Percentiles rank a stretch among this genome's conserved stretches.
These are phyloP conservation scores for Silvanus unidentatus DNA, from an alignment of 2,888 invertebrate species.

Conservation along the genomic window DNA sequence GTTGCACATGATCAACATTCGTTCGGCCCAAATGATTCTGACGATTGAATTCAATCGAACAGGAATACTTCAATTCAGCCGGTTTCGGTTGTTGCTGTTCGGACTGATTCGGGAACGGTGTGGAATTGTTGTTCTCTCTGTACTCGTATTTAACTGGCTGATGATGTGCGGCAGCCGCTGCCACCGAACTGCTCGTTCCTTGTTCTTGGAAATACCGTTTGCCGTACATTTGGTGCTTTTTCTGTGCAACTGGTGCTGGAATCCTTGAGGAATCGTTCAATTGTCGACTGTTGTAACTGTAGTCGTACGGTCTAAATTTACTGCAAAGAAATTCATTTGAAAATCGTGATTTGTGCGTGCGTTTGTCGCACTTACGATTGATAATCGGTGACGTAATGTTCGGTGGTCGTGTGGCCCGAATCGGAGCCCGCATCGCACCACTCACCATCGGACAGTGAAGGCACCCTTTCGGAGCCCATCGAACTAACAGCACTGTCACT, in stretches of 20 bases:
- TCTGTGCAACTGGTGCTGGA: slow-evolving; percentile 69
- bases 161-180: slow-evolving; percentile 27
- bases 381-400: slow-evolving; percentile 69
- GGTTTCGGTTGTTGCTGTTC: slow-evolving; percentile 48
- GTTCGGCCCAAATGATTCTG: slow-evolving; percentile 39
- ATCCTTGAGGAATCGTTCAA: slow-evolving; percentile 47
- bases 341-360: neutral
- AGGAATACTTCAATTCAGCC: slow-evolving; percentile 63
- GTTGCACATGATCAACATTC: slow-evolving; percentile 59
- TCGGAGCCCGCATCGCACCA: slow-evolving; percentile 87
- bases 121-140: slow-evolving; percentile 40
- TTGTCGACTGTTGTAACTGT: slow-evolving; percentile 57
- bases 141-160: slow-evolving; percentile 56
- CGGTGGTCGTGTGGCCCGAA: slow-evolving; percentile 61
- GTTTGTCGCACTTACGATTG: slow-evolving; percentile 49
- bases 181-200: slow-evolving; percentile 16
- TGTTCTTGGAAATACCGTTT: slow-evolving; percentile 68
- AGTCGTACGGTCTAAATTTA: slow-evolving; percentile 71
- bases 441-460: slow-evolving; percentile 81
- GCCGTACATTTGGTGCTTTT: slow-evolving; percentile 90
- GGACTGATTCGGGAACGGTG: slow-evolving; percentile 39
- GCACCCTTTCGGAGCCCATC: slow-evolving; percentile 86
- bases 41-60: slow-evolving; percentile 60
- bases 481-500: slow-evolving; percentile 90
- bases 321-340: slow-evolving; percentile 34